Percentiles rank a stretch among this genome's conserved stretches.
These are phyloP conservation scores for Fratercula arctica DNA, from an alignment of 2,797 vertebrate genomes.

Conservation along the genomic window DNA sequence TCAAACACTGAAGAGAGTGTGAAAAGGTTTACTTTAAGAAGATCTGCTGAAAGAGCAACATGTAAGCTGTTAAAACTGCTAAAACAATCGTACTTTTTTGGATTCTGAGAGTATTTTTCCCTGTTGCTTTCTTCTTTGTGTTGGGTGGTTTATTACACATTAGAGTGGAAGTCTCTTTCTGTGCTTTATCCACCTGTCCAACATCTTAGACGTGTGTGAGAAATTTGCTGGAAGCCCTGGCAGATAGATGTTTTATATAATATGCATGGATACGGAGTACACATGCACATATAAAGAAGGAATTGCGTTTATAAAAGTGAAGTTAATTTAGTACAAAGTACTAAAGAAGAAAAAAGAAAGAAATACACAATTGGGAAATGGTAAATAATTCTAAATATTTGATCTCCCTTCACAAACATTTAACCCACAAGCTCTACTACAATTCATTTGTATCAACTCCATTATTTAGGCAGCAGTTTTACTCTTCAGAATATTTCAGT, in stretches of 20 bases:
- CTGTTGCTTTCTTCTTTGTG: neutral
- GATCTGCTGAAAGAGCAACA: neutral
- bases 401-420: neutral
- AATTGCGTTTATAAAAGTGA: neutral
- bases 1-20: neutral
- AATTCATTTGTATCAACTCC: neutral
- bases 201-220: neutral
- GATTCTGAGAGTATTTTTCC: neutral
- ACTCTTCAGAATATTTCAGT: neutral
- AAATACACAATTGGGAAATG: neutral
- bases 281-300: neutral
- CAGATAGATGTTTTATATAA: neutral
- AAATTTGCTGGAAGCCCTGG: neutral
- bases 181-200: neutral
- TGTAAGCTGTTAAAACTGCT: neutral
- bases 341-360: neutral
- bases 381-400: neutral
- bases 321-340: neutral
- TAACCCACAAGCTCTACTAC: neutral
- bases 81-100: neutral
- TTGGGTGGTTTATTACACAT: neutral
- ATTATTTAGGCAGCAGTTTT: neutral
- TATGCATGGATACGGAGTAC: neutral
- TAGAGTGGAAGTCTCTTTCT: neutral
- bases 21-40: neutral